These are phyloP conservation scores for Diploscapter pachys DNA, from an alignment of 1,140 invertebrate species.

Conservation along the genomic window DNA sequence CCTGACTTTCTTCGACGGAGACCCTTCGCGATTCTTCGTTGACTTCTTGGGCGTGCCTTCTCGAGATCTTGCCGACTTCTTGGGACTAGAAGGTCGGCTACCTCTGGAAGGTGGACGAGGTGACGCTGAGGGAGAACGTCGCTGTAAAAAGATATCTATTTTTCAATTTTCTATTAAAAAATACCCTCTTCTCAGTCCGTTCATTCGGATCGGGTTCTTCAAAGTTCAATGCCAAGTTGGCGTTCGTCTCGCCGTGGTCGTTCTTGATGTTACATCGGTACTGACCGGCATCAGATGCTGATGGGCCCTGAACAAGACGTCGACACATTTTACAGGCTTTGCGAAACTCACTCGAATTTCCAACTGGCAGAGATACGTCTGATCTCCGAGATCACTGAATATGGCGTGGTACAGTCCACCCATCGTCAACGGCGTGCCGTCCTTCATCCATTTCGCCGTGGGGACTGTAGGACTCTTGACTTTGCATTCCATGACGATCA, in stretches of 20 bases:
- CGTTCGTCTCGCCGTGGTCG: slow-evolving; percentile 86
- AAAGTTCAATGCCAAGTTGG: slow-evolving; percentile 92
- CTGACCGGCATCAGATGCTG: slow-evolving; percentile 86
- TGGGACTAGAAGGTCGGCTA: slow-evolving; percentile 49
- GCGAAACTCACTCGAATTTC: slow-evolving; percentile 71
- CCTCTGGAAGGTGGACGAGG: slow-evolving; percentile 34
- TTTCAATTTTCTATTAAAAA: background rate
- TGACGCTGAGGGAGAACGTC: too few relatives aligned
- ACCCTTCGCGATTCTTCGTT: slow-evolving; percentile 34
- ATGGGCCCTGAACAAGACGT: slow-evolving; percentile 71
- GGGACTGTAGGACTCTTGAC: slow-evolving; percentile 87
- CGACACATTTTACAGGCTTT: background rate
- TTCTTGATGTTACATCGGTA: slow-evolving; percentile 99
- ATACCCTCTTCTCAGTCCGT: slow-evolving; percentile 17
- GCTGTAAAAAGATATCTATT: background rate
- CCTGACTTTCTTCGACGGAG: slow-evolving; percentile 26
- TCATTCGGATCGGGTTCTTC: slow-evolving; percentile 72
- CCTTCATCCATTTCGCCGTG: slow-evolving; percentile 73
- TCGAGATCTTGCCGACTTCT: slow-evolving; percentile 47
- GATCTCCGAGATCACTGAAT: slow-evolving; percentile 78
- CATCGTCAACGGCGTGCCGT: slow-evolving; percentile 71
- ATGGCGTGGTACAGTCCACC: slow-evolving; percentile 84
- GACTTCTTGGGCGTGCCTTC: slow-evolving; percentile 56
- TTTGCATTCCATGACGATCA: slow-evolving; percentile 91
- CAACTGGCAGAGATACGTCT: slow-evolving; percentile 82